Conservation (phyloP, 2,888 invertebrate species). For the Nasonia oneida region DNA sequence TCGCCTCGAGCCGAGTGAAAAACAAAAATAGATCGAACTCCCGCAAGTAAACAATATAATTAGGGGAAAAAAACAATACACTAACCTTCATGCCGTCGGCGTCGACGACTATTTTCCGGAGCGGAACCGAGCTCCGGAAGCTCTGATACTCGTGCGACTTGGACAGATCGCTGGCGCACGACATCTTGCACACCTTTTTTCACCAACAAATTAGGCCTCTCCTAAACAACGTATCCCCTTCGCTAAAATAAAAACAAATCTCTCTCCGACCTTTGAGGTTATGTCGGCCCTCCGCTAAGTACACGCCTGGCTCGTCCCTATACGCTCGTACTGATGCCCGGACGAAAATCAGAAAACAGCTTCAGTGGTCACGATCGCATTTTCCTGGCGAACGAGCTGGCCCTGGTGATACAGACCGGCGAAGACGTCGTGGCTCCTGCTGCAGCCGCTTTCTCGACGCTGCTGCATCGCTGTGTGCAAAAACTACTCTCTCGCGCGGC, state of each 20-base stretch:
- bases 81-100: conserved; percentile 88
- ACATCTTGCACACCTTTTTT: conserved; percentile 79
- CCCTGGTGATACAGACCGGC: background rate
- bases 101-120: conserved; percentile 89
- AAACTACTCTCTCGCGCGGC: background rate
- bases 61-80: conserved; percentile 39
- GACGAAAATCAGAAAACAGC: background rate
- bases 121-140: conserved; percentile 88
- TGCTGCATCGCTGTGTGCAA: background rate
- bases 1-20: background rate
- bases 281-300: too few species aligned
- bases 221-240: background rate
- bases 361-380: background rate
- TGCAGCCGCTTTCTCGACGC: background rate
- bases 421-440: conserved; percentile 14
- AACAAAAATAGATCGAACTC: background rate
- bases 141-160: conserved; percentile 89
- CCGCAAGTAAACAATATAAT: background rate
- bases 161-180: conserved; percentile 86
- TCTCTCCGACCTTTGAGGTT: background rate
- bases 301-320: background rate
- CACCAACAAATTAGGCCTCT: background rate
- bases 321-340: background rate
- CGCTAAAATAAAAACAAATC: background rate
- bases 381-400: background rate